Conservation (phyloP, 2,113 vertebrate species). For the Platycercus adscitus region DNA sequence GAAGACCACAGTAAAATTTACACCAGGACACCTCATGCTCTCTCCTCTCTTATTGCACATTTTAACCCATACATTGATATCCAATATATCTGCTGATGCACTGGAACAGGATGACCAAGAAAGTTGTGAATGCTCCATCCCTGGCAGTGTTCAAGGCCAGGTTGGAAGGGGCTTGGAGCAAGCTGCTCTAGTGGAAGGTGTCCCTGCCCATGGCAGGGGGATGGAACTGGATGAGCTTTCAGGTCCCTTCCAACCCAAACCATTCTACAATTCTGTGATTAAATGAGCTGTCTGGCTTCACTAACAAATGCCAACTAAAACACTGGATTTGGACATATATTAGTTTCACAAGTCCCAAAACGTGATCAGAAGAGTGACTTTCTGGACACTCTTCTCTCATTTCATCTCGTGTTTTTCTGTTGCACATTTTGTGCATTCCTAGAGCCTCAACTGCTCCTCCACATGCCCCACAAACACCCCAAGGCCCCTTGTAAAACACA, state of each 20-base stretch:
- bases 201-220: background rate
- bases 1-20: background rate
- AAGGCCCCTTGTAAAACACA: background rate
- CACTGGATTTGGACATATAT: background rate
- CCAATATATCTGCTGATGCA: background rate
- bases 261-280: background rate
- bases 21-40: background rate
- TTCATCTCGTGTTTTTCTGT: background rate
- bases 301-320: background rate
- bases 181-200: background rate
- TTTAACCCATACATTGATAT: background rate
- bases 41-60: background rate
- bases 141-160: background rate
- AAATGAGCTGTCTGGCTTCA: background rate
- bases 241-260: background rate
- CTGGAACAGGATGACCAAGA: background rate
- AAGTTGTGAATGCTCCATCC: background rate
- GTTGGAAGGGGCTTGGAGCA: background rate
- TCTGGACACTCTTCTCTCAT: background rate
- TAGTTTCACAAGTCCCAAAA: background rate
- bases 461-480: background rate
- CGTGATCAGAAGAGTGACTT: background rate
- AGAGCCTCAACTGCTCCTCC: background rate
- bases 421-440: background rate
- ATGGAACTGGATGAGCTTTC: background rate